Conservation (phyloP, 2,888 invertebrate species). For the Andrena hattorfiana region DNA sequence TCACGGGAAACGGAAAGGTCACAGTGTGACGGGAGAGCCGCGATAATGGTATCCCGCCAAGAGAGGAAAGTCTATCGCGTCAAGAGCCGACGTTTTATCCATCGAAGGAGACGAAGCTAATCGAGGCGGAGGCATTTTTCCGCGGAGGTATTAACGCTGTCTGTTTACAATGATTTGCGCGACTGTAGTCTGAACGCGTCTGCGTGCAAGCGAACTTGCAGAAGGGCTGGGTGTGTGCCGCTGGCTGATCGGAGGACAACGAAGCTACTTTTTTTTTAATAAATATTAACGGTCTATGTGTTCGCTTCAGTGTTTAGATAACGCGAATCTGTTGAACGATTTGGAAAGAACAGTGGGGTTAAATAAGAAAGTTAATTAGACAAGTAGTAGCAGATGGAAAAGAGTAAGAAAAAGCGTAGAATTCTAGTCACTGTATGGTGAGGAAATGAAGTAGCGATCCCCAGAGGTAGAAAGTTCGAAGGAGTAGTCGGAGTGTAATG, state of each 20-base stretch:
- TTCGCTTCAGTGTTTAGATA: too few species aligned
- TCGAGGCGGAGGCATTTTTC: conserved; percentile 45
- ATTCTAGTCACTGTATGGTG: background rate
- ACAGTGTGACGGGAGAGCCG: conserved; percentile 11
- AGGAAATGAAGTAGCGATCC: background rate
- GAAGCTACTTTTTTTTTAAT: background rate
- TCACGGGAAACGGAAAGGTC: conserved; percentile 56
- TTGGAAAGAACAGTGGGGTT: too few species aligned
- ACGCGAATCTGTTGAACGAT: too few species aligned
- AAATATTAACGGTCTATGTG: background rate
- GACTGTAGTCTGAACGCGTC: background rate
- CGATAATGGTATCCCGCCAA: conserved; percentile 12
- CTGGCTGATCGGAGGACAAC: background rate
- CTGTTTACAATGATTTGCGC: conserved; percentile 12
- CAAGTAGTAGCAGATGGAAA: background rate
- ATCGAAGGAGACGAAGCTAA: conserved; percentile 41
- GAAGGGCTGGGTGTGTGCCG: background rate
- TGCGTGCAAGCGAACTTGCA: background rate
- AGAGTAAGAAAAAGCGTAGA: background rate
- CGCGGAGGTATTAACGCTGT: background rate
- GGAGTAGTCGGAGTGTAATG: background rate
- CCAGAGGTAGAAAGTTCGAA: background rate
- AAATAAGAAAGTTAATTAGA: too few species aligned
- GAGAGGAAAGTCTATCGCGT: conserved; percentile 23
- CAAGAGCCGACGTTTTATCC: conserved; percentile 42